Conservation (phyloP, 2,888 invertebrate species). For the Notocelia uddmanniana region DNA sequence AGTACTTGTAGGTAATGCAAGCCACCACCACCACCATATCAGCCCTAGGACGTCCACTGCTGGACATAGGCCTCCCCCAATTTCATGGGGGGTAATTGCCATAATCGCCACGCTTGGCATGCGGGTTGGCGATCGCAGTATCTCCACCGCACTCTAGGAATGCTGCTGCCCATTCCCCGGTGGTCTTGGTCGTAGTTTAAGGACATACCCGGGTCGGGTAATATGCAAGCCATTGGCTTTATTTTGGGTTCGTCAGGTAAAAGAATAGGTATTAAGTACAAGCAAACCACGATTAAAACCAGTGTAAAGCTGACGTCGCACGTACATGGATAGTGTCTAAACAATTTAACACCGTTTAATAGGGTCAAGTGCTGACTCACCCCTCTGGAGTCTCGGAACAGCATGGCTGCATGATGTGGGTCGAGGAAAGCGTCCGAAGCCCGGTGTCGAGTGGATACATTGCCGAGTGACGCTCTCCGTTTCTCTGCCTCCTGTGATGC, state of each 20-base stretch:
- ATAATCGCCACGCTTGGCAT: no score
- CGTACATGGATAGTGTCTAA: background rate
- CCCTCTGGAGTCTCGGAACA: slow-evolving; percentile 96
- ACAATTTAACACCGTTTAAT: slow-evolving; percentile 23
- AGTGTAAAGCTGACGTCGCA: background rate
- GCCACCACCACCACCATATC: no score
- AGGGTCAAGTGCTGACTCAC: slow-evolving; percentile 83
- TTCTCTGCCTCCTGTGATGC: slow-evolving; percentile 92
- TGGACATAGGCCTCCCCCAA: no score
- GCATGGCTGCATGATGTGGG: slow-evolving; percentile 95
- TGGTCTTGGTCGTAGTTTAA: no score
- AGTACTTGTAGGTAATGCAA: background rate
- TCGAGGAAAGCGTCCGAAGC: slow-evolving; percentile 93
- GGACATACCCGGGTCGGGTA: no score
- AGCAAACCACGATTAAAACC: slow-evolving; percentile 8
- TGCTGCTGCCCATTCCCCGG: no score
- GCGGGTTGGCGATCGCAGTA: no score
- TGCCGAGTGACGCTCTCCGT: slow-evolving; percentile 91
- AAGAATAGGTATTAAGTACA: background rate
- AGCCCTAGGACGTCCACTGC: no score
- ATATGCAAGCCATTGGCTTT: background rate
- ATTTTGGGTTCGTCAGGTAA: background rate
- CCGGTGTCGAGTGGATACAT: slow-evolving; percentile 84
- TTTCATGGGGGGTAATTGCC: no score
- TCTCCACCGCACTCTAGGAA: no score